These are phyloP conservation scores for Geopemphigus sp. DNA, from an alignment of 1,140 invertebrate species.

Conservation along the genomic window DNA sequence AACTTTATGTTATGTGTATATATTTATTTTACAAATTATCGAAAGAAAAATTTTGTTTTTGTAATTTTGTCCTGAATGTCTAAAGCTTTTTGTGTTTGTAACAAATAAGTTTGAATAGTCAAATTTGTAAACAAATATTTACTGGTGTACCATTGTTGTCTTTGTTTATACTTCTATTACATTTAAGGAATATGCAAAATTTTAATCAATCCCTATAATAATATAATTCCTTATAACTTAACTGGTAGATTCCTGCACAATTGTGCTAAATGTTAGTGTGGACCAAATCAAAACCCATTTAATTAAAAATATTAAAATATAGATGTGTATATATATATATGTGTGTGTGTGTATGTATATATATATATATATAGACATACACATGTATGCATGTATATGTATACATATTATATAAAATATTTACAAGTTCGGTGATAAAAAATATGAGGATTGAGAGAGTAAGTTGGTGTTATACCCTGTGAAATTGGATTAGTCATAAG, in stretches of 20 bases:
- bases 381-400: not conserved
- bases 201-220: not conserved
- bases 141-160: conserved; percentile 42
- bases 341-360: too few relatives aligned
- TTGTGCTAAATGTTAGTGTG: conserved; percentile 45
- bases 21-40: not conserved
- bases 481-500: conserved; percentile 41
- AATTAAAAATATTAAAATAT: not conserved
- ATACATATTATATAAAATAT: not conserved
- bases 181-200: conserved; percentile 11
- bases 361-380: too few relatives aligned
- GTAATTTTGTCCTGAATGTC: conserved; percentile 8
- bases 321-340: conserved; percentile 21
- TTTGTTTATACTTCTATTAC: conserved; percentile 16
- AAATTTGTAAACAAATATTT: not conserved
- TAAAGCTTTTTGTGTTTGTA: not conserved
- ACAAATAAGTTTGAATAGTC: not conserved
- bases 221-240: conserved; percentile 2
- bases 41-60: not conserved
- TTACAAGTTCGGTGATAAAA: conserved; percentile 1
- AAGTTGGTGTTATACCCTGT: not conserved
- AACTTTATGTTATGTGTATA: not conserved
- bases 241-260: conserved; percentile 28
- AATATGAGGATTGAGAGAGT: conserved; percentile 36
- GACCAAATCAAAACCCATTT: conserved; percentile 50